phyloP scores from a whole-genome alignment of 23 tunicate species.

The Halocynthia roretzi region DNA sequence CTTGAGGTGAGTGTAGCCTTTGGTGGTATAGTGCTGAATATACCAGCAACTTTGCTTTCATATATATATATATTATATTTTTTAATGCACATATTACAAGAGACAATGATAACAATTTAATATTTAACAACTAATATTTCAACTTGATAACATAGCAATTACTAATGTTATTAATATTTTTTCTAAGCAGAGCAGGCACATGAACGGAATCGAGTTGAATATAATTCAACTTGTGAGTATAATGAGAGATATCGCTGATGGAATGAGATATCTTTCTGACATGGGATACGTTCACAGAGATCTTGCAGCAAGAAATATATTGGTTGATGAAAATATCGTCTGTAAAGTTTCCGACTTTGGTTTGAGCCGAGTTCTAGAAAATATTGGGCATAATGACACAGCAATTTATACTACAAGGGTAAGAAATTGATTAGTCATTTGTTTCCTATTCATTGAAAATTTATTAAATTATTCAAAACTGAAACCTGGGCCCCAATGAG shows the following conservation, averaged over 20 bases:
- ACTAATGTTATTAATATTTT: too few relatives aligned
- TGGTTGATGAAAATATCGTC: constrained; percentile 33
- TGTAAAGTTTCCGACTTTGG: constrained; percentile 98
- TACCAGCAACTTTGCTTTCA: too few relatives aligned
- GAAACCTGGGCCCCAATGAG: too few relatives aligned
- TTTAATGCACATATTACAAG: too few relatives aligned
- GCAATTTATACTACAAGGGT: constrained; percentile 95
- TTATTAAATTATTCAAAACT: too few relatives aligned
- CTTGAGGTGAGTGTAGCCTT: constrained; percentile 45
- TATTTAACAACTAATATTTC: too few relatives aligned
- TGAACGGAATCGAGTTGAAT: constrained; percentile 55
- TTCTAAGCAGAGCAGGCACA: constrained; percentile 27
- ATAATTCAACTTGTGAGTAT: constrained; percentile 48
- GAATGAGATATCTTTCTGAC: constrained; percentile 88
- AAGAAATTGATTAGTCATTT: constrained; percentile 8
- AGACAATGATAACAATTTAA: too few relatives aligned
- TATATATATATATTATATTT: too few relatives aligned
- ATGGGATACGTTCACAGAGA: constrained; percentile 98
- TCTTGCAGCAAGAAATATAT: constrained; percentile 76
- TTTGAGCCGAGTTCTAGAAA: constrained; percentile 61
- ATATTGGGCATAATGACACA: constrained; percentile 50
- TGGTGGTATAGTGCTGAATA: background rate
- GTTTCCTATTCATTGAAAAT: too few relatives aligned
- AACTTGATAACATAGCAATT: too few relatives aligned
- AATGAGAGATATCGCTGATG: constrained; percentile 57